phyloP scores from a whole-genome alignment of 2,113 vertebrate species.

The Eretmochelys imbricata region DNA sequence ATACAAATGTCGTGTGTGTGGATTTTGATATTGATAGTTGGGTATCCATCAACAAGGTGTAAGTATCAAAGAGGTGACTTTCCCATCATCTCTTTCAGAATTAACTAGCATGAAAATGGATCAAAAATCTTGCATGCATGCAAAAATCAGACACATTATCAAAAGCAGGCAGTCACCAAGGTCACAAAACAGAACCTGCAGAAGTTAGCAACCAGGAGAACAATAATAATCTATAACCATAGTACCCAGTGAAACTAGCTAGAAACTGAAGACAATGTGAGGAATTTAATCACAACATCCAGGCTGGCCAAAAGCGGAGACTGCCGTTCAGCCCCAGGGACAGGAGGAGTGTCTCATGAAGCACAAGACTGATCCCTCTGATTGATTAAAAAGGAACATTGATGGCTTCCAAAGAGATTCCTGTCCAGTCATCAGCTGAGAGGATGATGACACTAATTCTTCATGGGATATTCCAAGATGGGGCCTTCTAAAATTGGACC shows the following conservation, averaged over 20 bases:
- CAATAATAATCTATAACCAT: slow-evolving; percentile 31
- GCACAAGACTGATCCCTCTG: background rate
- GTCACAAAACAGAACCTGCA: background rate
- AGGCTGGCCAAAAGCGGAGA: background rate
- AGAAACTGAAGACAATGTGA: slow-evolving; percentile 1
- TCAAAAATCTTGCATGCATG: background rate
- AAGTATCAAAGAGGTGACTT: background rate
- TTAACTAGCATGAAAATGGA: background rate
- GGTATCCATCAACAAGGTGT: background rate
- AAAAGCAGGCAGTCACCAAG: slow-evolving; percentile 1
- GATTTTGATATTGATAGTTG: background rate
- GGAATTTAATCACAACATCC: slow-evolving; percentile 25
- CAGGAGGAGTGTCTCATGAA: background rate
- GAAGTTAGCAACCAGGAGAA: slow-evolving; percentile 8
- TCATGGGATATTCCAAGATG: too few relatives aligned
- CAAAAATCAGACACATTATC: slow-evolving; percentile 18
- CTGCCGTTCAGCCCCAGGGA: background rate
- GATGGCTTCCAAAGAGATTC: background rate
- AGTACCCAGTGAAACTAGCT: slow-evolving; percentile 19
- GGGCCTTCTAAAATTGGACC: too few relatives aligned
- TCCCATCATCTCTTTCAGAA: background rate
- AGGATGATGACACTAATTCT: background rate
- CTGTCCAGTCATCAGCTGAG: background rate
- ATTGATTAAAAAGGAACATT: background rate
- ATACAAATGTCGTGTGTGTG: background rate